Base-by-base conservation (phyloP, 2,113 vertebrate species). In the Neolamprologus tretocephalus region DNA sequence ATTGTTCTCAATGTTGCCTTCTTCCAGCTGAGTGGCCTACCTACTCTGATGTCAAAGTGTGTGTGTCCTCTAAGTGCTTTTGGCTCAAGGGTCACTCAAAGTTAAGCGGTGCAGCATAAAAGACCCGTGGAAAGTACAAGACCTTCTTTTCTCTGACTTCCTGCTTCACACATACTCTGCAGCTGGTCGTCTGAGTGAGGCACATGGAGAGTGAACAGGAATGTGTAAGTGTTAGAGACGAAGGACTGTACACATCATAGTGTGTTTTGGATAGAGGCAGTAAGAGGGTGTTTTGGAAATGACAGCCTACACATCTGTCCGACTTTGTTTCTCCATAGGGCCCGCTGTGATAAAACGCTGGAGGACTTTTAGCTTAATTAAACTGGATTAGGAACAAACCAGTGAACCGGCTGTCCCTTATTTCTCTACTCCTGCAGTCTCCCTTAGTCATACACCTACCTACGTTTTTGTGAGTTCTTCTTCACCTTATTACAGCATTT, bases 311-410 rank as follows among this genome's bases (percentile, higher is more conserved):
- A 57, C 80, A 57, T 90, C 88, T 86, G 83, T 90, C 83, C 80
- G 86, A 54, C 40, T 88, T 91, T 81, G 78, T 80, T 42, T 57
- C 45, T 31, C 57, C 37, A 23, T 47, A 40, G 9, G 16, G 42
- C 75, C 82, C 68, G 78, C 81, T 92, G 58, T 90, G 87, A 91
- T 87, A 83, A 90, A 85, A 91, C 33, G 83, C 80, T 80, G 7
- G 66, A 68, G 88, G 86, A 89, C 89, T 92, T 92, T 90, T 82
- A 87, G 73, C 86, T 91, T 92, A 92, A 94, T 95, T 92, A 93
- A 93, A 93, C 57, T 51, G 90, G 93, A 95, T 95, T 94, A 94
- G 80, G 80, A 82, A 68, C 71, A 90, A 89, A 86, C 85, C 81
- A 47, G 86, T 82, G 84, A 88, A 83, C 66, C n/a, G 75, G 53